Conservation (phyloP, 2,797 vertebrate genomes). For the Hoplostethus atlanticus region DNA sequence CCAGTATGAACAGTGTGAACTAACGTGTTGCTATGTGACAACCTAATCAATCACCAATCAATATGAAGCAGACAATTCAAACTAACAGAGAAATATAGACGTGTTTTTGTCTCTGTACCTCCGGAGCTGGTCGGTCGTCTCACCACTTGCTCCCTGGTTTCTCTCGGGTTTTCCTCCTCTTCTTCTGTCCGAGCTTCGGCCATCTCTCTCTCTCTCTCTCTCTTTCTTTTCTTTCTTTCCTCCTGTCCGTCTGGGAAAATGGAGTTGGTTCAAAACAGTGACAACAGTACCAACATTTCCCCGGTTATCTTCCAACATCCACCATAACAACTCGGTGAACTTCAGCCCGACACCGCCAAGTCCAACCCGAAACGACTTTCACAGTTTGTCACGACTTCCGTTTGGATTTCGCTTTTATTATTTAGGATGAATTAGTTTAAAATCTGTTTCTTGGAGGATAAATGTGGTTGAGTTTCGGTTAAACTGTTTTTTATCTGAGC, state of each 20-base stretch:
- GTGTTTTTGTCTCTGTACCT: constrained; percentile 50
- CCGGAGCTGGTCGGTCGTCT: constrained; percentile 59
- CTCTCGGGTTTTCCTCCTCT: constrained; percentile 71
- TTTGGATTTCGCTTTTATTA: accelerated
- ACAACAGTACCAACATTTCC: constrained; percentile 12
- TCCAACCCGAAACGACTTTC: neutral
- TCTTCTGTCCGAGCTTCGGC: constrained; percentile 76
- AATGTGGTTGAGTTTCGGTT: neutral
- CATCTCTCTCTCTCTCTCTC: constrained; percentile 53
- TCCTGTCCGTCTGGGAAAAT: constrained; percentile 3
- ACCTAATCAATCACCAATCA: no score
- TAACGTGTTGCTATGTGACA: no score
- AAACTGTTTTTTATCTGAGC: constrained; percentile 28
- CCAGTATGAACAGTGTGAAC: no score
- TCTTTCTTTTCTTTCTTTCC: neutral
- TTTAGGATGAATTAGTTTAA: no score
- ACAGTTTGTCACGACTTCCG: accelerated
- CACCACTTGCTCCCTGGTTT: constrained; percentile 69
- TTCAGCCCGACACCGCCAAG: constrained; percentile 41
- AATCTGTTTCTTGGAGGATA: accelerated
- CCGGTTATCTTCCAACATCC: constrained; percentile 4
- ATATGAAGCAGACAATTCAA: no score
- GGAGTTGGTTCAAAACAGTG: constrained; percentile 39
- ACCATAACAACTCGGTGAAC: constrained; percentile 32
- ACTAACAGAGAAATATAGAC: no score